A percentile compares a stretch with the other conserved stretches of the same genome.
Conservation (phyloP, 2,797 vertebrate genomes). For the Phrynocephalus vlangalii region DNA sequence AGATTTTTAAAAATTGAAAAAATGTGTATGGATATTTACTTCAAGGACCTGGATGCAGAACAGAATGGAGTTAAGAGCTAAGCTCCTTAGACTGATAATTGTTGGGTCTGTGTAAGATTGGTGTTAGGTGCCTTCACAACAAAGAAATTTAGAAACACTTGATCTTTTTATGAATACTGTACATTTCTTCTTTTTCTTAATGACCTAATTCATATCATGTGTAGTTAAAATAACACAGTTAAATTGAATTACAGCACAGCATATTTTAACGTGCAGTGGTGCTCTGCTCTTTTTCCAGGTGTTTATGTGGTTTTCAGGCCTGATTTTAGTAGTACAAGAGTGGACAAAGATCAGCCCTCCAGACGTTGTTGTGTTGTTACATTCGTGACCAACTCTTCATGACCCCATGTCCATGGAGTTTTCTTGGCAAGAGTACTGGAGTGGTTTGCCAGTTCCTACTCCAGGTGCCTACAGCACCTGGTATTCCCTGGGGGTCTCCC, state of each 20-base stretch:
- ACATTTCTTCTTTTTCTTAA: background rate
- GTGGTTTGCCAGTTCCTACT: no score
- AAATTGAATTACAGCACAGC: no score
- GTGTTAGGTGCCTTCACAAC: no score
- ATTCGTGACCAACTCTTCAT: no score
- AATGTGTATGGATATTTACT: background rate
- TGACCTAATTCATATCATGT: background rate
- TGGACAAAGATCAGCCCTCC: background rate
- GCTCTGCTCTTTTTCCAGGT: background rate
- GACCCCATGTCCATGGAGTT: no score
- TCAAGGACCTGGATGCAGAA: background rate
- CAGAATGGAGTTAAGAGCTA: background rate
- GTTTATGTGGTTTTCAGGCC: background rate
- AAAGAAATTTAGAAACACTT: background rate
- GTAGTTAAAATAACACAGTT: background rate
- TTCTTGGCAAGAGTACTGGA: no score
- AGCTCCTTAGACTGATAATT: background rate
- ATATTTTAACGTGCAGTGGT: background rate
- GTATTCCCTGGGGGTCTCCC: no score
- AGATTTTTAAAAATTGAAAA: background rate
- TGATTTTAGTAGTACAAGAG: no score
- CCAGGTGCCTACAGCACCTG: no score
- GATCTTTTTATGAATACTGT: background rate
- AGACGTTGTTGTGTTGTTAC: background rate
- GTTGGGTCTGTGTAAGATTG: background rate